Conservation (phyloP, 2,888 invertebrate genomes). For the Encarsia formosa region DNA sequence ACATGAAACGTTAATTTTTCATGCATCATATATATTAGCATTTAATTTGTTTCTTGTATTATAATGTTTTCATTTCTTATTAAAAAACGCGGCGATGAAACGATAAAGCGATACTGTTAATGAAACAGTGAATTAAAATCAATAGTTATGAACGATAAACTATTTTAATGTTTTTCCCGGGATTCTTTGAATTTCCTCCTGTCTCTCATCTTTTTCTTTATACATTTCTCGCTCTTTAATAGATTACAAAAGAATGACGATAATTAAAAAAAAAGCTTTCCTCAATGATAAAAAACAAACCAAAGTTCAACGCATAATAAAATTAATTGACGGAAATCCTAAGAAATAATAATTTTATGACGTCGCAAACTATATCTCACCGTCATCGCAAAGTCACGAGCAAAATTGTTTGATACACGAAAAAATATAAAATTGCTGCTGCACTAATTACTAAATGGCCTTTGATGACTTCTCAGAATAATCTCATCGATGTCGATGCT, state of each 20-base stretch:
- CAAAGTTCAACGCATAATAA: constrained; percentile 14
- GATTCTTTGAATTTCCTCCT: constrained; percentile 24
- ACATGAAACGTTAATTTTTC: constrained; percentile 16
- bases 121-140: constrained; percentile 24
- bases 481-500: constrained; percentile 12
- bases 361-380: constrained; percentile 11
- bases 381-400: constrained; percentile 12
- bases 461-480: constrained; percentile 17
- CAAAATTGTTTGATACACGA: constrained; percentile 12
- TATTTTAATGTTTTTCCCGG: constrained; percentile 20
- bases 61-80: constrained; percentile 20
- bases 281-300: constrained; percentile 12
- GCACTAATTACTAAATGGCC: constrained; percentile 27
- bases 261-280: constrained; percentile 18
- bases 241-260: constrained; percentile 30
- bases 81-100: constrained; percentile 22
- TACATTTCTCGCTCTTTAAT: constrained; percentile 19
- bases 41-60: constrained; percentile 14
- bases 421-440: constrained; percentile 27
- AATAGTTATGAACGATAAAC: constrained; percentile 25
- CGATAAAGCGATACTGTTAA: constrained; percentile 22
- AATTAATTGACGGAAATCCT: constrained; percentile 14
- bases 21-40: constrained; percentile 11
- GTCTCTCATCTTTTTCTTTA: constrained; percentile 14
- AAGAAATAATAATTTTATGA: constrained; percentile 19